A percentile compares a stretch with the other conserved stretches of the same genome.
phyloP scores from a whole-genome alignment of 30 jellyfish, hydroid and myxozoan species.

The Euphysa ruthae region DNA sequence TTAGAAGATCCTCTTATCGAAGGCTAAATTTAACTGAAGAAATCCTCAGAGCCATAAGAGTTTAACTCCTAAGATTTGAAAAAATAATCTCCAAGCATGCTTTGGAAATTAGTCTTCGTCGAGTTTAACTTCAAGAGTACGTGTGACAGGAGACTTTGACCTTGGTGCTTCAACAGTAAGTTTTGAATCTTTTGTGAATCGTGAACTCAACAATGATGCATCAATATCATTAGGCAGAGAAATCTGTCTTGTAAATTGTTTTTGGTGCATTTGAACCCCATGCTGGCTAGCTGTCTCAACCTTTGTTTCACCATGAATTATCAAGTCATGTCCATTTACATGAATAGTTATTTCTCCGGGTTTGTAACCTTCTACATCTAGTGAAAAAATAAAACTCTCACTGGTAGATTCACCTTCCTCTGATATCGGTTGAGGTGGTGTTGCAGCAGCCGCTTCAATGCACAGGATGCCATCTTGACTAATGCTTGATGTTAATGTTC shows the following conservation, averaged over 20 bases:
- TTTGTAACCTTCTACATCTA: slow-evolving; percentile 23
- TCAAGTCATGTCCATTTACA: slow-evolving; percentile 30
- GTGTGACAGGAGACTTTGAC: neutral
- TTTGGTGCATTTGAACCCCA: slow-evolving; percentile 33
- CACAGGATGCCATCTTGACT: slow-evolving; percentile 36
- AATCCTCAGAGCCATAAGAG: no score
- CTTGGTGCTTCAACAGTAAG: slow-evolving; percentile 48
- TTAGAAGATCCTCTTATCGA: no score
- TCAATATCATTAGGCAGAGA: slow-evolving; percentile 31
- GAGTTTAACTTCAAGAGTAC: neutral
- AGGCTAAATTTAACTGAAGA: no score
- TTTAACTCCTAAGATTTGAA: no score
- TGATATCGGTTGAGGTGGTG: neutral
- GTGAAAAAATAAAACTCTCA: slow-evolving; percentile 18
- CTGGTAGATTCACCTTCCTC: neutral
- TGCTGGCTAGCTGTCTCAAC: slow-evolving; percentile 19
- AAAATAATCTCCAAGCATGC: no score
- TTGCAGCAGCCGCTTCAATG: slow-evolving; percentile 26
- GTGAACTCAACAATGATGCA: slow-evolving; percentile 17
- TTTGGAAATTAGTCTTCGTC: neutral
- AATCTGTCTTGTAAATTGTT: slow-evolving; percentile 30
- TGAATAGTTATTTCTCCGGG: slow-evolving; percentile 57
- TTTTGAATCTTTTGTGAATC: slow-evolving; percentile 27
- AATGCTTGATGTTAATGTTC: slow-evolving; percentile 33
- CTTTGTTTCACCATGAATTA: slow-evolving; percentile 33